Percentiles rank a stretch among this genome's conserved stretches.
phyloP scores from a whole-genome alignment of 2,888 invertebrate species.

The Drosophila subquinaria region DNA sequence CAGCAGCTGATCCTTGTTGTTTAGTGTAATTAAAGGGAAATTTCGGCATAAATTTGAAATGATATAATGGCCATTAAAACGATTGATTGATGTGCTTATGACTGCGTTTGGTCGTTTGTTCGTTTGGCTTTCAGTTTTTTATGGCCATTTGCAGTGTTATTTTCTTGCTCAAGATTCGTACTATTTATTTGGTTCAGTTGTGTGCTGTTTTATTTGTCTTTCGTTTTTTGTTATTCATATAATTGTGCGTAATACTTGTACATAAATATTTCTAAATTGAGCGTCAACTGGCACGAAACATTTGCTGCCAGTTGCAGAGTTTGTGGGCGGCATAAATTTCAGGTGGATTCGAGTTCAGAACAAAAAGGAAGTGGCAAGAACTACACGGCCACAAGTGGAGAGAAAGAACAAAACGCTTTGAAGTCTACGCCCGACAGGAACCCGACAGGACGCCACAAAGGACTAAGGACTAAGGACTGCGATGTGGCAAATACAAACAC shows the following conservation, averaged over 20 bases:
- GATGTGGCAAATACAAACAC: slow-evolving; percentile 21
- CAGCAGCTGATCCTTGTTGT: slow-evolving; percentile 9
- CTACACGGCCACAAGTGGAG: slow-evolving; percentile 21
- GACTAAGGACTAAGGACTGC: slow-evolving; percentile 23
- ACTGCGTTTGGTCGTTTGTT: slow-evolving; percentile 9
- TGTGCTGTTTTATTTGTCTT: background rate
- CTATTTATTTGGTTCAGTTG: background rate
- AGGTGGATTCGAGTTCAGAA: slow-evolving; percentile 19
- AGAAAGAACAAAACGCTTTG: slow-evolving; percentile 46
- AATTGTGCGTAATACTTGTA: slow-evolving; percentile 51
- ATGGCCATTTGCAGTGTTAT: slow-evolving; percentile 1
- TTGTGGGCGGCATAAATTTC: slow-evolving; percentile 40
- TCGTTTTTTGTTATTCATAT: slow-evolving; percentile 14
- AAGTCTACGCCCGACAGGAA: slow-evolving; percentile 44
- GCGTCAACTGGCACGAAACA: slow-evolving; percentile 61
- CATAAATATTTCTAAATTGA: slow-evolving; percentile 57
- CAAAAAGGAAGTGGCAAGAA: slow-evolving; percentile 14
- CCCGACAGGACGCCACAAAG: slow-evolving; percentile 28
- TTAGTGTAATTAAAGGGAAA: slow-evolving; percentile 39
- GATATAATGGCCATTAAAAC: slow-evolving; percentile 39
- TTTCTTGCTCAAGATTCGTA: background rate
- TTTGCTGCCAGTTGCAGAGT: slow-evolving; percentile 45
- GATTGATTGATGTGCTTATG: slow-evolving; percentile 56
- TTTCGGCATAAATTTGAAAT: slow-evolving; percentile 19
- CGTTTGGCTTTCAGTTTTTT: slow-evolving; percentile 19